Base-by-base conservation (phyloP, 2,888 invertebrate genomes). In the Heteropelma amictum region DNA sequence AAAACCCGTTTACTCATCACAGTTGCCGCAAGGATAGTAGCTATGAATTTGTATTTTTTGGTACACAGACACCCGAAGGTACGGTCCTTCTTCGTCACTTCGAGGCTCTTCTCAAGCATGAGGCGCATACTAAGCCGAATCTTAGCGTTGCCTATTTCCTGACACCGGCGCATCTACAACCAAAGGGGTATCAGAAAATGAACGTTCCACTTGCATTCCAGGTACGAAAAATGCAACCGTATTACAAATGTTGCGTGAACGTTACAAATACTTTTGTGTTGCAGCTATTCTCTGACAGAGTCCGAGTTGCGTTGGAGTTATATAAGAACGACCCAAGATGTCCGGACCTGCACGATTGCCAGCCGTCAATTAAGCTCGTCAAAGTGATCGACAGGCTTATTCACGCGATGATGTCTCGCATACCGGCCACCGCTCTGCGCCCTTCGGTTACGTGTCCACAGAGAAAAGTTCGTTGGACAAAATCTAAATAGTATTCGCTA, bases 331-430 rank as follows among this genome's bases (percentile, higher is more conserved):
- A 21, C 3, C 38, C 58, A 56, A 35, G 23, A 23, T 61, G 47
- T 23, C 10, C 12, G n/a, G 61, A 64, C 19, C 40, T 80, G 8
- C 60, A 40, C n/a, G 78, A 78, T 64, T 71, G 60, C 23, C 54
- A 72, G 23, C 33, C 74, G 35, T 76, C 77, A 2, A 45, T 77
- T 33, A 14, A 47, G 26, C 76, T 78, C 40, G 72, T 77, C 2
- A 12, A 58, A 51, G 47, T 65, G 17, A 35, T 77, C 2, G 30
- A 75, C 45, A 47, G 70, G 14, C 17, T 79, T 1, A 75, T 79
- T 12, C 8, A 17, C 38, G 76, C 77, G 14, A 78, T 79, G 77
- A 73, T 56, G 42, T 75, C 77, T 1, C 72, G 77, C 8, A 75
- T 71, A 7, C 69, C 77, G 2, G n/a, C 26, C 7, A 38, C 65